These are phyloP conservation scores for Pristionchus fissidentatus DNA, from an alignment of 2,888 invertebrate species.

Conservation along the genomic window DNA sequence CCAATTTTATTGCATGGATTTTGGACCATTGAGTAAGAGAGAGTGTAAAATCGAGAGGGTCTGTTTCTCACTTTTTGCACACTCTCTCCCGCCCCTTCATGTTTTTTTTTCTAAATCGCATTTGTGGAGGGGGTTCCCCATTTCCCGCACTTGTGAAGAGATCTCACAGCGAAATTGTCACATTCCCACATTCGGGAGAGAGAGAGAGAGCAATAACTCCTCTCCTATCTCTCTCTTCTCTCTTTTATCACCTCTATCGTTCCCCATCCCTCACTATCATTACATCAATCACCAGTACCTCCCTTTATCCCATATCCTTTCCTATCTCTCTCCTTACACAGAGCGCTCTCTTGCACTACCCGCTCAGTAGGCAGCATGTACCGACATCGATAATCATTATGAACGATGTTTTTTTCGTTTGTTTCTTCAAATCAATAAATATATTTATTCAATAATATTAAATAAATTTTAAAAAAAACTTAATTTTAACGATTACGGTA, in stretches of 20 bases:
- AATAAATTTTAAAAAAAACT: neutral
- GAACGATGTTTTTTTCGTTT: neutral
- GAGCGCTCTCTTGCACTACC: neutral
- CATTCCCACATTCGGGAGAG: constrained; percentile 1
- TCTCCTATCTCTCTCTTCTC: neutral
- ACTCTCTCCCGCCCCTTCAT: neutral
- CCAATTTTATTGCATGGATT: neutral
- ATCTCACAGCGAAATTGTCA: neutral
- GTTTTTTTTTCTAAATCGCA: too few species aligned
- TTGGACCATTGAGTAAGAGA: too few species aligned
- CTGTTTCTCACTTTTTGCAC: neutral
- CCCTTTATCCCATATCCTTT: neutral
- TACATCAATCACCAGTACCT: constrained; percentile 4
- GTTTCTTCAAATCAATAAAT: neutral
- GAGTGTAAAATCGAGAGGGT: too few species aligned
- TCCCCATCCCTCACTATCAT: constrained; percentile 28
- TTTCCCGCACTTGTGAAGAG: too few species aligned
- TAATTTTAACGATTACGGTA: neutral
- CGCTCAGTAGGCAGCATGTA: neutral
- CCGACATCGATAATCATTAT: neutral
- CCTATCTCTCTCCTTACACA: neutral
- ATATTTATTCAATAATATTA: neutral
- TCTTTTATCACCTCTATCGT: neutral
- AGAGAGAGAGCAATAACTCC: neutral
- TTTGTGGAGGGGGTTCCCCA: too few species aligned